Percentiles rank a stretch among this genome's conserved stretches.
Conservation (phyloP, 2,113 vertebrate genomes). For the Trematomus loennbergii region DNA sequence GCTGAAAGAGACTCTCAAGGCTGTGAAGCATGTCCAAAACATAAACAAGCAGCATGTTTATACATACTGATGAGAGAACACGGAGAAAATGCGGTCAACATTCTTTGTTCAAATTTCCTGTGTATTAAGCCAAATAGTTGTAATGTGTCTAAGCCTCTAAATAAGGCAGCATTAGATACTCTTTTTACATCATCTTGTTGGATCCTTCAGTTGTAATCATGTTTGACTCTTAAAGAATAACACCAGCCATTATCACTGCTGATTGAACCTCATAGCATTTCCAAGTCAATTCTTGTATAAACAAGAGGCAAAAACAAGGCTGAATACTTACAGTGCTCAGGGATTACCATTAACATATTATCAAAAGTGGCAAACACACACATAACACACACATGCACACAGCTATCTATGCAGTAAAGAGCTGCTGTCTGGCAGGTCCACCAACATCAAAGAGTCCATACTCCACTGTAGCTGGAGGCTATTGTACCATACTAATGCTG, state of each 20-base stretch:
- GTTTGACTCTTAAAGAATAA: constrained; percentile 5
- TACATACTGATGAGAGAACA: constrained; percentile 38
- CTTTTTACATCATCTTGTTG: not conserved
- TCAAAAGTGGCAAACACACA: not conserved
- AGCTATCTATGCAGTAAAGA: not conserved
- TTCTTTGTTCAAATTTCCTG: constrained; percentile 65
- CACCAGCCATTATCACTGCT: constrained; percentile 1
- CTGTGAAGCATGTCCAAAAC: constrained; percentile 36
- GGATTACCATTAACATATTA: not conserved
- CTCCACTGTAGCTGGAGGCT: constrained; percentile 29
- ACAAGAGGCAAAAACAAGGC: not conserved
- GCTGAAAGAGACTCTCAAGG: constrained; percentile 24
- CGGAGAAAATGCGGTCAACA: constrained; percentile 49
- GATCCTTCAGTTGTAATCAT: constrained; percentile 22
- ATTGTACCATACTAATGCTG: not conserved
- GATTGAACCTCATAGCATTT: constrained; percentile 5
- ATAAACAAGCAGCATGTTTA: constrained; percentile 54
- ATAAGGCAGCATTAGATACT: not conserved
- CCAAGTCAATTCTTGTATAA: not conserved
- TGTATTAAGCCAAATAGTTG: constrained; percentile 35
- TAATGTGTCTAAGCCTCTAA: constrained; percentile 13
- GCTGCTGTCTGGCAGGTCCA: constrained; percentile 22
- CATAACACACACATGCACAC: constrained; percentile 13
- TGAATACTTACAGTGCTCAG: not conserved
- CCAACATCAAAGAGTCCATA: constrained; percentile 41